phyloP scores from a whole-genome alignment of 2,113 vertebrate species.

The Hemiprocne comata region DNA sequence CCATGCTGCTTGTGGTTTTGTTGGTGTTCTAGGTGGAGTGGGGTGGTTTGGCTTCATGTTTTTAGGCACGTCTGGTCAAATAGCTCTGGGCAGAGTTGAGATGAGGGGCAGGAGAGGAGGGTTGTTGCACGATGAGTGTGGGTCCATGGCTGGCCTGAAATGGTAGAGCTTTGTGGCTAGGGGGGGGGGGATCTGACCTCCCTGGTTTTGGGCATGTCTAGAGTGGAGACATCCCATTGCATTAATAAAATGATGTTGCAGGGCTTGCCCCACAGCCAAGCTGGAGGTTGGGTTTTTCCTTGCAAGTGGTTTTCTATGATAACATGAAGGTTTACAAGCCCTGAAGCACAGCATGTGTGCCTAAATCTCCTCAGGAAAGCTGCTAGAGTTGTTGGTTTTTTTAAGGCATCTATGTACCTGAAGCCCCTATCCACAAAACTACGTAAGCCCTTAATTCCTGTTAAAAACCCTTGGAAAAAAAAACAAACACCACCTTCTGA shows the following conservation, averaged over 20 bases:
- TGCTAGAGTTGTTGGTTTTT: background rate
- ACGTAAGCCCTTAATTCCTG: background rate
- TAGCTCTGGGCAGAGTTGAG: background rate
- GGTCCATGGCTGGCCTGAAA: background rate
- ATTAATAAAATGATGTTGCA: background rate
- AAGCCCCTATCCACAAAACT: background rate
- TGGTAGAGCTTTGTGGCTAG: rapidly evolving
- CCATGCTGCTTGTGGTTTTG: background rate
- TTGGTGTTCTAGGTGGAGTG: background rate
- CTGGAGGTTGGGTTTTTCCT: background rate
- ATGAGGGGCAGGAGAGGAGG: background rate
- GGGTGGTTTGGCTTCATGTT: rapidly evolving
- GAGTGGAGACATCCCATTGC: background rate
- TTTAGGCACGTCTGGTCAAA: background rate
- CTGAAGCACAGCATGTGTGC: rapidly evolving
- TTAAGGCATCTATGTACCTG: background rate
- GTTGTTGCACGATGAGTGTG: rapidly evolving
- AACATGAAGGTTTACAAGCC: background rate
- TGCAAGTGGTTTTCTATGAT: background rate
- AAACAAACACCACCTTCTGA: background rate
- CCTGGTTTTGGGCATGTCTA: background rate
- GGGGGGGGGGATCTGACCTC: background rate
- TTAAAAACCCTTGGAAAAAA: background rate
- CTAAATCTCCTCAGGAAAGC: background rate
- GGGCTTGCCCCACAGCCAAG: background rate